Conservation (phyloP, 1,140 invertebrate genomes). For the Plodia interpunctella region DNA sequence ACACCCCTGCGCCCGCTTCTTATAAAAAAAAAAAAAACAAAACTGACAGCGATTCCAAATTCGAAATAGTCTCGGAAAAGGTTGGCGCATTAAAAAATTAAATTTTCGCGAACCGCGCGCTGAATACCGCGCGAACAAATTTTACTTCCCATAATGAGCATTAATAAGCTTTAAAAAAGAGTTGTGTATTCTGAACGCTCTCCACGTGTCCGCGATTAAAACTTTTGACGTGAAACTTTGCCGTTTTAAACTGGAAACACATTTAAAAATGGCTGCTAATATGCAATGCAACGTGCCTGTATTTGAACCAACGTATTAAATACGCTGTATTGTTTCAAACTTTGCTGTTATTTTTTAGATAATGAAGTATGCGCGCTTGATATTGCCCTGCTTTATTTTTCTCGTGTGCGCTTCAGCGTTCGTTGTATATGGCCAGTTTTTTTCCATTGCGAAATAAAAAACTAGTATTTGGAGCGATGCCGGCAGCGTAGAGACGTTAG, state of each 20-base stretch:
- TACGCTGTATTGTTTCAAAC: conserved; percentile 27
- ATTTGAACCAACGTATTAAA: conserved; percentile 27
- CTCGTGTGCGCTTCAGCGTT: too few relatives aligned
- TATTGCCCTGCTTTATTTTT: neutral
- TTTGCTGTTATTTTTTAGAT: conserved; percentile 18
- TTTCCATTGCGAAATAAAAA: too few relatives aligned
- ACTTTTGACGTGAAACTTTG: conserved; percentile 29
- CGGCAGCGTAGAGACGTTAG: too few relatives aligned
- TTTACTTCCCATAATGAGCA: conserved; percentile 1
- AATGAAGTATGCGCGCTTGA: conserved; percentile 23
- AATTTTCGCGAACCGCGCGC: neutral
- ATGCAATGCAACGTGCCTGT: conserved; percentile 13
- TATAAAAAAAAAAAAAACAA: neutral
- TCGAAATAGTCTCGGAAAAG: neutral
- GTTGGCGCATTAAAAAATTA: neutral
- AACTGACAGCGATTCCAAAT: neutral
- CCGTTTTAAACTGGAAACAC: conserved; percentile 20
- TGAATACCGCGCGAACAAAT: neutral
- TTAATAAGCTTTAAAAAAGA: conserved; percentile 22
- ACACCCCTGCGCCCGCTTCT: conserved; percentile 21
- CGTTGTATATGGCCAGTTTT: too few relatives aligned
- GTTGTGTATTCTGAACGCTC: conserved; percentile 20
- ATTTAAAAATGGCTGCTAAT: conserved; percentile 19
- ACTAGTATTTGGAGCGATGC: too few relatives aligned
- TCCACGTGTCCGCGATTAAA: conserved; percentile 29